Conservation (phyloP, 2,797 vertebrate genomes). For the Apodemus agrarius region DNA sequence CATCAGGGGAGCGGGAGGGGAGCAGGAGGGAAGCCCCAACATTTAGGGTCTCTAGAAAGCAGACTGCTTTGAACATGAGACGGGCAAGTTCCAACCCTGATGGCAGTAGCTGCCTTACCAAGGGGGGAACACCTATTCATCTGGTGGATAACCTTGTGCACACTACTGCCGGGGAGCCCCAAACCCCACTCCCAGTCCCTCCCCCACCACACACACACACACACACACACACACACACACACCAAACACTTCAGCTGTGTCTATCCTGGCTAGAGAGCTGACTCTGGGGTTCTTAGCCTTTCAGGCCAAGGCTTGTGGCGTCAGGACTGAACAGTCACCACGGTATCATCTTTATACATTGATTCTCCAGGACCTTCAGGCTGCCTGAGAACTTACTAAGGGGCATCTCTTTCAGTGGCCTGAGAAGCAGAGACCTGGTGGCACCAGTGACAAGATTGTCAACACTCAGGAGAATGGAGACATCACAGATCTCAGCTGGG, state of each 20-base stretch:
- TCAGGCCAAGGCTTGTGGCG: neutral
- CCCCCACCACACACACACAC: too few species aligned
- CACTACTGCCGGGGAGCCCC: fast-evolving
- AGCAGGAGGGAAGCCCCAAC: too few species aligned
- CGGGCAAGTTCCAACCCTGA: too few species aligned
- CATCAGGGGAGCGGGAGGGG: neutral
- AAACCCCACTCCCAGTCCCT: fast-evolving
- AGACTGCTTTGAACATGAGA: neutral
- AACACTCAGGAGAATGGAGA: fast-evolving
- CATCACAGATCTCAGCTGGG: fast-evolving
- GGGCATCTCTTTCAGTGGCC: neutral
- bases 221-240: too few species aligned
- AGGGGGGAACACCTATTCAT: neutral
- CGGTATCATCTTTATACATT: neutral
- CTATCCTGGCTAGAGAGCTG: neutral
- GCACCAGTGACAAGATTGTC: neutral
- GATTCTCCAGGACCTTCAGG: neutral
- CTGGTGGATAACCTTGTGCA: neutral
- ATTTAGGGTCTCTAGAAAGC: neutral
- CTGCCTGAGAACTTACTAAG: neutral
- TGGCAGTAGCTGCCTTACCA: neutral
- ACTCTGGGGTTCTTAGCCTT: neutral
- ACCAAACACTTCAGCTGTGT: neutral
- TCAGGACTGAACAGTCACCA: neutral
- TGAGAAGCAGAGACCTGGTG: neutral